Base-by-base conservation (phyloP, 1,140 invertebrate species). In the Aphelenchoides fujianensis region DNA sequence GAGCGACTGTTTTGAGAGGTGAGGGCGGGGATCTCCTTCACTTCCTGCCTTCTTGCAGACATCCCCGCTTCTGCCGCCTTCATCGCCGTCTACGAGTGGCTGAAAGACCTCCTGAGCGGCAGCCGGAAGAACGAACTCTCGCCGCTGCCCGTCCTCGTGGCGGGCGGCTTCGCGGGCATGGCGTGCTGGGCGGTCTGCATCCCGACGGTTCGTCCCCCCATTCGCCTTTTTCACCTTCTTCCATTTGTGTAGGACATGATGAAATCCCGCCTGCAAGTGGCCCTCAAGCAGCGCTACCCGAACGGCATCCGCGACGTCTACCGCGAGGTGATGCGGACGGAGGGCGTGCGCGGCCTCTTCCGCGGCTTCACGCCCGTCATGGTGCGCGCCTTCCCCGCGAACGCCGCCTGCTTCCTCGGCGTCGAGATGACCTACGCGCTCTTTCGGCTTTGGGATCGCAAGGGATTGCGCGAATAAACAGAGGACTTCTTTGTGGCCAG, bases 21-120 rank as follows among this genome's bases (percentile, higher is more conserved):
- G 79, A 74, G 67, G n/a, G n/a, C n/a, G n/a, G n/a, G n/a, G n/a
- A n/a, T n/a, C n/a, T n/a, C 28, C 53, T 19, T 37, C 5, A n/a
- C 19, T 74, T 74, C 7, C 16, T 1, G 16, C 27, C 16, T 35
- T 0, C n/a, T 74, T 75, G 12, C 71, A 90, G 93, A 98, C 89
- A 90, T 97, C 70, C 96, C 96, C 69, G 94, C 94, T 1, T 93
- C 91, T 86, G 95, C 94, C 52, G 90, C 95, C 87, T 98, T 98
- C 86, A 98, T 98, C 84, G 90, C 95, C 87, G 91, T 92, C 0
- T 98, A 98, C 83, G 95, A 98, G 85, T 91, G 88, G 85, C 84
- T 97, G 0, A 91, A 96, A 85, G 86, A 89, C 72, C 81, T 87
- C 28, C 84, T 93, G 72, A 89, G 89, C 30, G 90, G 5, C 85